phyloP scores from a whole-genome alignment of 2,113 vertebrate species.

The Strix aluco region DNA sequence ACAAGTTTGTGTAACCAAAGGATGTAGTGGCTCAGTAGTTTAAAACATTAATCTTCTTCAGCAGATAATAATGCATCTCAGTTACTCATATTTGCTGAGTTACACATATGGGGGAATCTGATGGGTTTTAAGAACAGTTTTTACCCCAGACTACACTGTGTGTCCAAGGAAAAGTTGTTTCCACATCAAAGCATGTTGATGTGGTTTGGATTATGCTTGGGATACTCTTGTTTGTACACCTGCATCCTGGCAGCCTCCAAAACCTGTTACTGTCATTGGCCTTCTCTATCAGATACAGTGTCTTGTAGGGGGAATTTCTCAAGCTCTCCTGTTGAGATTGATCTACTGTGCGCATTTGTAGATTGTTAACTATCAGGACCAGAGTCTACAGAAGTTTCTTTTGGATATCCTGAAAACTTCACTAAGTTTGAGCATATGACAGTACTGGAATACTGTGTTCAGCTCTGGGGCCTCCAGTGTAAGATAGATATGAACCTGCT shows the following conservation, averaged over 20 bases:
- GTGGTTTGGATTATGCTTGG: neutral
- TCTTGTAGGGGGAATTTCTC: neutral
- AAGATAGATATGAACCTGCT: no score
- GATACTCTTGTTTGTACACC: neutral
- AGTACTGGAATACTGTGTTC: neutral
- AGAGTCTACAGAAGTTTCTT: neutral
- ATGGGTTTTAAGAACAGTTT: neutral
- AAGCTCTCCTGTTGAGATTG: neutral
- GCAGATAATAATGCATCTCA: neutral
- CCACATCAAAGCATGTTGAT: neutral
- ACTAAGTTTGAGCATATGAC: neutral
- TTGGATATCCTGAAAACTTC: neutral
- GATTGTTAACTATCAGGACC: neutral
- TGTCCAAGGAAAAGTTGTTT: neutral
- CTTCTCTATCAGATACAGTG: neutral
- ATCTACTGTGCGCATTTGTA: neutral
- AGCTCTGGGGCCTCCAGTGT: no score
- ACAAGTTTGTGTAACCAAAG: neutral
- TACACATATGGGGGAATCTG: fast-evolving
- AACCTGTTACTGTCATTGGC: neutral
- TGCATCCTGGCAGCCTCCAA: neutral
- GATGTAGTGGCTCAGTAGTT: neutral
- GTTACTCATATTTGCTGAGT: neutral
- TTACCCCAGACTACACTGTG: neutral
- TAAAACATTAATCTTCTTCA: neutral